These are phyloP conservation scores for Panulirus ornatus DNA, from an alignment of 1,140 invertebrate genomes.

Conservation along the genomic window DNA sequence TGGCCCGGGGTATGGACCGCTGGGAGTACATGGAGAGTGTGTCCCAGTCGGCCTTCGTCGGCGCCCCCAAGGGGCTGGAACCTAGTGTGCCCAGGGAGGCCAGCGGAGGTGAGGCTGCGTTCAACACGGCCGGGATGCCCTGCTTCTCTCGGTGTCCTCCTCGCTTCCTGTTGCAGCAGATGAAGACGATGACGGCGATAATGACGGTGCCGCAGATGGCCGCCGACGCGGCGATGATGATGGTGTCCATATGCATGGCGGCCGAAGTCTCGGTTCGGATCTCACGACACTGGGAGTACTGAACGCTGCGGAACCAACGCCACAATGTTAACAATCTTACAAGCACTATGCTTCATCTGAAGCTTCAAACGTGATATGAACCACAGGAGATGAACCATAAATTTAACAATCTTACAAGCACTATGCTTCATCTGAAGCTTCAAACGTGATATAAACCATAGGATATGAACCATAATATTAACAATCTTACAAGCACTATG, in stretches of 20 bases:
- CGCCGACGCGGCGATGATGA: conserved; percentile 94
- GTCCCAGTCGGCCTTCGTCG: conserved; percentile 87
- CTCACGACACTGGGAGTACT: conserved; percentile 91
- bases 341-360: neutral
- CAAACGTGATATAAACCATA: too few species aligned
- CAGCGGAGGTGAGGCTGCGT: conserved; percentile 77
- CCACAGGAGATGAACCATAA: too few species aligned
- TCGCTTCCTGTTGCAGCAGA: conserved; percentile 84
- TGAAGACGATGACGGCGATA: conserved; percentile 89
- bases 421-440: too few species aligned
- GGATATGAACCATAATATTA: too few species aligned
- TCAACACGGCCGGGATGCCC: conserved; percentile 72
- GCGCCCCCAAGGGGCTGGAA: neutral
- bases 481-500: too few species aligned
- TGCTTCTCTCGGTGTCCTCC: conserved; percentile 53
- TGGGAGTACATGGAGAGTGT: conserved; percentile 94
- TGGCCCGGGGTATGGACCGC: conserved; percentile 90
- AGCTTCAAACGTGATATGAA: too few species aligned
- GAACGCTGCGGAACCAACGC: conserved; percentile 81
- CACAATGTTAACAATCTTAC: neutral
- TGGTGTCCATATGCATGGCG: conserved; percentile 93
- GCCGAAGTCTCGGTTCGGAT: conserved; percentile 85
- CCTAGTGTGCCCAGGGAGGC: conserved; percentile 86
- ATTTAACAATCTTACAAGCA: neutral
- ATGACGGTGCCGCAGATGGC: conserved; percentile 95